Percentiles rank a stretch among this genome's conserved stretches.
Conservation (phyloP, 2,888 invertebrate genomes). For the Melinaea menophilus region DNA sequence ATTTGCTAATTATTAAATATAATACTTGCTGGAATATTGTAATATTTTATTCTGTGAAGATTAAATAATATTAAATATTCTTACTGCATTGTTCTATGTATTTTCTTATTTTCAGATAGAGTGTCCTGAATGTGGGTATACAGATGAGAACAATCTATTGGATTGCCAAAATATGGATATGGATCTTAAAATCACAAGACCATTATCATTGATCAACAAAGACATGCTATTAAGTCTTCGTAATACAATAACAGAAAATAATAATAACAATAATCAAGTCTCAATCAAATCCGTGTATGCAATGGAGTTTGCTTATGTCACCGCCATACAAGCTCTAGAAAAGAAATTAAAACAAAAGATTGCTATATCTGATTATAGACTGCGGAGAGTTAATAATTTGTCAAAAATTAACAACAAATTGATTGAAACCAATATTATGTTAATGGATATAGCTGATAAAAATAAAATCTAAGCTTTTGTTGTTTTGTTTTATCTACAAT, state of each 20-base stretch:
- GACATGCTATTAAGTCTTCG: background rate
- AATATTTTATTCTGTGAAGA: no score
- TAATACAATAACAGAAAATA: background rate
- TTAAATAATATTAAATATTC: no score
- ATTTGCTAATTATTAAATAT: no score
- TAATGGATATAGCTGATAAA: background rate
- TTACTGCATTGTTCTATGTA: no score
- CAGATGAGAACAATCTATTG: background rate
- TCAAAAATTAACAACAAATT: background rate
- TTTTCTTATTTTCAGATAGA: background rate
- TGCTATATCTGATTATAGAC: conserved; percentile 2
- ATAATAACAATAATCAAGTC: background rate
- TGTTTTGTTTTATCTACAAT: background rate
- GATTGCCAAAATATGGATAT: background rate
- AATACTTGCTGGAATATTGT: no score
- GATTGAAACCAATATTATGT: background rate
- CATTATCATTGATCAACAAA: background rate
- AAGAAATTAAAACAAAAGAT: conserved; percentile 3
- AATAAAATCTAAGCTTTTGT: conserved; percentile 1
- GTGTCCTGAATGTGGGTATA: conserved; percentile 1
- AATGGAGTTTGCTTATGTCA: background rate
- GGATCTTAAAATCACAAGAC: background rate
- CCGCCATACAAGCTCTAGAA: conserved; percentile 1
- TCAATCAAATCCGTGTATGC: background rate
- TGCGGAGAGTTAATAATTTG: background rate